Conservation (phyloP, 2,888 invertebrate genomes). For the Melieria crassipennis region DNA sequence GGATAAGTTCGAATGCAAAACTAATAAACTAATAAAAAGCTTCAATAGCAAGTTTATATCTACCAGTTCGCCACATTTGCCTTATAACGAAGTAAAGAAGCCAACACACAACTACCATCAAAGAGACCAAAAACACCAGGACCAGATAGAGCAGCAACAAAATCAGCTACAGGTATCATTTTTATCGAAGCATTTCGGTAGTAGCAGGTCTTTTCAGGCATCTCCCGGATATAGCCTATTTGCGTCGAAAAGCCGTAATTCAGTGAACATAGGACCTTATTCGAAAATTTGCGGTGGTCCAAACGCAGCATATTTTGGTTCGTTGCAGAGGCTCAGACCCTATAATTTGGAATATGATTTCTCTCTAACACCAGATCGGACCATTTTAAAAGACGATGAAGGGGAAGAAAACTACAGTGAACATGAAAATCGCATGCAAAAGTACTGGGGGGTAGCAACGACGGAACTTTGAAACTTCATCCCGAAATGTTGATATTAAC, state of each 20-base stretch:
- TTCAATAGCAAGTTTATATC: constrained; percentile 70
- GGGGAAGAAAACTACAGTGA: constrained; percentile 78
- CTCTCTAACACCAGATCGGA: constrained; percentile 81
- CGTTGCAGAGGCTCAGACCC: constrained; percentile 84
- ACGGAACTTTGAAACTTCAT: constrained; percentile 70
- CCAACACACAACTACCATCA: constrained; percentile 41
- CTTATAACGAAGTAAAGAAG: constrained; percentile 48
- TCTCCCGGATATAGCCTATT: constrained; percentile 65
- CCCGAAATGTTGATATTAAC: no score
- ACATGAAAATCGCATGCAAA: constrained; percentile 85
- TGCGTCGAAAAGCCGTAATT: constrained; percentile 51
- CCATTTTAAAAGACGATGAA: constrained; percentile 60
- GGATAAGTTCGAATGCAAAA: constrained; percentile 53
- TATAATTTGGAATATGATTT: constrained; percentile 86
- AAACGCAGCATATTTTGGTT: constrained; percentile 88
- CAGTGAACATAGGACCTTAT: constrained; percentile 62
- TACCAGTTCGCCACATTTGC: constrained; percentile 76
- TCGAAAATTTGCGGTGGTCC: constrained; percentile 72
- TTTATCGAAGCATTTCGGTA: constrained; percentile 80
- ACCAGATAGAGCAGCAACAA: constrained; percentile 41
- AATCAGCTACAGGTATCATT: constrained; percentile 66
- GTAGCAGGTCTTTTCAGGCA: constrained; percentile 81
- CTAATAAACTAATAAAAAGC: constrained; percentile 54
- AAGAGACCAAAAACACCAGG: constrained; percentile 39
- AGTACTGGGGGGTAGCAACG: constrained; percentile 91